Conservation (phyloP, 2,797 vertebrate genomes). For the Psittacula echo region DNA sequence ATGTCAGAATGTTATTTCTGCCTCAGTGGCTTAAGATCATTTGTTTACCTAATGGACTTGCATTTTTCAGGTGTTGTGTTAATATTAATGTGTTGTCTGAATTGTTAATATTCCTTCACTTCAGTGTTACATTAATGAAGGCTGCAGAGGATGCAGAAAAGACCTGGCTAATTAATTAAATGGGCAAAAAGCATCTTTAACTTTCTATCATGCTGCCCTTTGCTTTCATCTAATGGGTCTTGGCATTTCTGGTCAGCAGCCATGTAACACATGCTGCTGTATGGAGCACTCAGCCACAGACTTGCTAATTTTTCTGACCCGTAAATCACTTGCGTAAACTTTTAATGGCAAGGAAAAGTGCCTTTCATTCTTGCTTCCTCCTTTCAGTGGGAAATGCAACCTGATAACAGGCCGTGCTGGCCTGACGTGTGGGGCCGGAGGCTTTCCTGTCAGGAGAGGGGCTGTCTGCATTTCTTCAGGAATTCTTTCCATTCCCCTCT, state of each 20-base stretch:
- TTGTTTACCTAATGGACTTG: slow-evolving; percentile 55
- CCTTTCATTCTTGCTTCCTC: slow-evolving; percentile 64
- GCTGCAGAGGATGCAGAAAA: slow-evolving; percentile 42
- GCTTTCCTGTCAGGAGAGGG: neutral
- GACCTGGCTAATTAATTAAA: slow-evolving; percentile 53
- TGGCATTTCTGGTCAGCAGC: slow-evolving; percentile 59
- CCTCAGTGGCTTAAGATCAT: slow-evolving; percentile 36
- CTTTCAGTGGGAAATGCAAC: slow-evolving; percentile 15
- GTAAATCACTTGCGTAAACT: slow-evolving; percentile 39
- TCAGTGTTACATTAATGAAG: slow-evolving; percentile 41
- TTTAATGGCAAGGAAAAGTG: slow-evolving; percentile 1
- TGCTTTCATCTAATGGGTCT: slow-evolving; percentile 36
- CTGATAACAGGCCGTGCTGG: neutral
- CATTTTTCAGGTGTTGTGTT: slow-evolving; percentile 62
- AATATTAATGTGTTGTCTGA: slow-evolving; percentile 56
- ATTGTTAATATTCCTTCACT: slow-evolving; percentile 54
- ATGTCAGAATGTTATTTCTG: slow-evolving; percentile 63
- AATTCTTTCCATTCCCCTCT: slow-evolving; percentile 62
- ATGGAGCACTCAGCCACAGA: neutral
- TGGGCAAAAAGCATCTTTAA: slow-evolving; percentile 62
- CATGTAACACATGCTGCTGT: slow-evolving; percentile 4
- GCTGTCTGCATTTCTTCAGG: slow-evolving; percentile 47
- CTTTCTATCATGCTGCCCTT: slow-evolving; percentile 28
- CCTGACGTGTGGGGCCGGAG: neutral
- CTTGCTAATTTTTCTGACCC: slow-evolving; percentile 49